A percentile compares a stretch with the other conserved stretches of the same genome.
Conservation (phyloP, 2,888 invertebrate genomes). For the Selenia dentaria region DNA sequence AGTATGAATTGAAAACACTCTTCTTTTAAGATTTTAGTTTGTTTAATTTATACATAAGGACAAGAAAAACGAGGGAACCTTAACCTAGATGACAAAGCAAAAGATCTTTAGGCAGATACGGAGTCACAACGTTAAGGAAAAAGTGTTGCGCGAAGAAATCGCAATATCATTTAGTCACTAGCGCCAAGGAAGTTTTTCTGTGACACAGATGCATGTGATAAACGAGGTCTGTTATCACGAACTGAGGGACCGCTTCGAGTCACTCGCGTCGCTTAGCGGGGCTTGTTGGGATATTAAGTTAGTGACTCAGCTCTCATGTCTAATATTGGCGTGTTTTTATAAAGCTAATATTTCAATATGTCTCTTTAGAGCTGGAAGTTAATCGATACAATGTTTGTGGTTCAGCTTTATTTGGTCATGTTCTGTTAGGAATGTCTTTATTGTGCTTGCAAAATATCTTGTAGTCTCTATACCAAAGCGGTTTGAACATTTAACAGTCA, state of each 20-base stretch:
- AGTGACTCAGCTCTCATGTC: slow-evolving; percentile 14
- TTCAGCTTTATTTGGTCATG: neutral
- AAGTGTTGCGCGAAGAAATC: slow-evolving; percentile 52
- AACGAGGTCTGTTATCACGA: slow-evolving; percentile 45
- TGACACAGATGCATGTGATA: slow-evolving; percentile 68
- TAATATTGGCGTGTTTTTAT: slow-evolving; percentile 10
- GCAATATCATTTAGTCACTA: slow-evolving; percentile 69
- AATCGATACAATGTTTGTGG: neutral
- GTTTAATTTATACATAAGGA: too few species aligned
- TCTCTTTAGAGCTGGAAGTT: too few species aligned
- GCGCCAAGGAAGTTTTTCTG: slow-evolving; percentile 54
- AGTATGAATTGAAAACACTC: too few species aligned
- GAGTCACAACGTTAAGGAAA: slow-evolving; percentile 32
- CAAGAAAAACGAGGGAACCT: too few species aligned
- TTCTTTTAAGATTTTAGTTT: too few species aligned
- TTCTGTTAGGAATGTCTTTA: too few species aligned
- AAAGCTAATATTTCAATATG: slow-evolving; percentile 1
- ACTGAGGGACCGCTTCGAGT: slow-evolving; percentile 1
- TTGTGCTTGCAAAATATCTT: too few species aligned
- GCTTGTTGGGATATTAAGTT: slow-evolving; percentile 17
- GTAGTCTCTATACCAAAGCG: too few species aligned
- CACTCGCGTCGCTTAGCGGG: slow-evolving; percentile 9
- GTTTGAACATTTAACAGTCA: too few species aligned
- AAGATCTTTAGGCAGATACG: slow-evolving; percentile 23
- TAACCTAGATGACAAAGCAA: slow-evolving; percentile 15